Evolutionary conservation across 2,888 invertebrate species (phyloP), one percentile per base, ranked within the genome.

Genomic region (Noctua fimbriata): DNA sequence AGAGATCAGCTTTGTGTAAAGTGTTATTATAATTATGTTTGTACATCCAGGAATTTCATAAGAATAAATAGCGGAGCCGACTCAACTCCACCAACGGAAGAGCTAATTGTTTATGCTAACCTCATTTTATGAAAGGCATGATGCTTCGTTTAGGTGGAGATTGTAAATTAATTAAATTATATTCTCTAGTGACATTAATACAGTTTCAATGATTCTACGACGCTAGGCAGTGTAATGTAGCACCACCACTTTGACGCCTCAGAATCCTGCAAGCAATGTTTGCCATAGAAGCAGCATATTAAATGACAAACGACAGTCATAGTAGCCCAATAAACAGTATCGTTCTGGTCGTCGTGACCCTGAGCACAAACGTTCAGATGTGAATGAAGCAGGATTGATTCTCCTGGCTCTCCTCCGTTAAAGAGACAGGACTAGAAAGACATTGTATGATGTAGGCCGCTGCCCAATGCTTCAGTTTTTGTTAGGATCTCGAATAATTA

Each of bases 71-170:
- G 32, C 24, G 63, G 44, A 52, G 18, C 10, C 10, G 7, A 21
- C 18, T 63, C 24, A 24, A 32, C 16, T n/a, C 24, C 16, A 47
- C 6, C 16, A 44, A 44, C 24, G 44, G 52, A 65, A 65, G 6
- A 72, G 12, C 24, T 18, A 32, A 41, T 58, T 28, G 16, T 58
- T 58, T 36, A 79, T 52, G 32, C 32, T 14, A 52, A 49, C 49
- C n/a, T 28, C 14, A 24, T 55, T 55, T 78, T n/a, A 24, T 65
- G 3, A 21, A 65, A 6, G 16, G 28, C n/a, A 52, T 65, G 6
- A 55, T 41, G n/a, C 65, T 69, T 55, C 52, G 65, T n/a, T 76
- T 52, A 44, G 86, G 74, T 85, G 74, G 83, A 85, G 79, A 85
- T 77, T 82, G 84, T 80, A 69, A 52, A 47, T 60, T 47, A 47